Percentiles rank a stretch among this genome's conserved stretches.
Evolutionary conservation across 2,113 vertebrate genomes (phyloP).

Genomic region (Nycticryphes semicollaris): DNA sequence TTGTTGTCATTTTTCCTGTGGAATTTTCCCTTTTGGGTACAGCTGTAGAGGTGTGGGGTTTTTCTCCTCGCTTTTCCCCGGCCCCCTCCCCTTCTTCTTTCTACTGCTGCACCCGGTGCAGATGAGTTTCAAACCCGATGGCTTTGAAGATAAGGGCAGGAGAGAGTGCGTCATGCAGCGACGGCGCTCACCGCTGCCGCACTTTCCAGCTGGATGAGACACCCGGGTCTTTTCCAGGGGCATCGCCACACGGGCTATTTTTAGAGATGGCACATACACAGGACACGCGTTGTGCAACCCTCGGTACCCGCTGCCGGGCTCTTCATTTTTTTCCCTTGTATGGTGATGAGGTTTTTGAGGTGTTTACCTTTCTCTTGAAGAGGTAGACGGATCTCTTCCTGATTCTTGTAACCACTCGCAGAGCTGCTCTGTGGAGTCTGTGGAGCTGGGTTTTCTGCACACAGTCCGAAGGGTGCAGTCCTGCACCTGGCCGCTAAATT

Average conservation of each 20-base stretch:
- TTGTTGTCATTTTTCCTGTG: not conserved
- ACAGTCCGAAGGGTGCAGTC: not conserved
- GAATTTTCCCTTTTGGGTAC: constrained; percentile 17
- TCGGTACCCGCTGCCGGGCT: not conserved
- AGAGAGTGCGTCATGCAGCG: not conserved
- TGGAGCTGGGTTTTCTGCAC: not conserved
- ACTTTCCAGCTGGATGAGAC: not conserved
- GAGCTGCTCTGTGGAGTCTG: not conserved
- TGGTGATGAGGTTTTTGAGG: constrained; percentile 34
- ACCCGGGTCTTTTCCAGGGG: not conserved
- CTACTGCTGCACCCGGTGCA: not conserved
- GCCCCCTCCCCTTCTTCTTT: not conserved
- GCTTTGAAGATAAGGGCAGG: constrained; percentile 27
- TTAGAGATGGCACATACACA: not conserved
- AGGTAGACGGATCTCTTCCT: not conserved
- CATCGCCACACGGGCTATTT: not conserved
- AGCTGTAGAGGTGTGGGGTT: not conserved
- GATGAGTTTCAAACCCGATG: constrained; percentile 1
- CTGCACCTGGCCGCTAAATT: not conserved
- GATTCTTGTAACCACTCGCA: not conserved
- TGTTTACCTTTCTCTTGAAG: constrained; percentile 2
- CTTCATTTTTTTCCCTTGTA: constrained; percentile 57
- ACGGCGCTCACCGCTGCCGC: not conserved
- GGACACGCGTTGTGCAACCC: not conserved
- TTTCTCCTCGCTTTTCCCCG: not conserved